A percentile compares a stretch with the other conserved stretches of the same genome.
These are phyloP conservation scores for Tachysurus vachellii DNA, from an alignment of 2,113 vertebrate genomes.

Conservation along the genomic window DNA sequence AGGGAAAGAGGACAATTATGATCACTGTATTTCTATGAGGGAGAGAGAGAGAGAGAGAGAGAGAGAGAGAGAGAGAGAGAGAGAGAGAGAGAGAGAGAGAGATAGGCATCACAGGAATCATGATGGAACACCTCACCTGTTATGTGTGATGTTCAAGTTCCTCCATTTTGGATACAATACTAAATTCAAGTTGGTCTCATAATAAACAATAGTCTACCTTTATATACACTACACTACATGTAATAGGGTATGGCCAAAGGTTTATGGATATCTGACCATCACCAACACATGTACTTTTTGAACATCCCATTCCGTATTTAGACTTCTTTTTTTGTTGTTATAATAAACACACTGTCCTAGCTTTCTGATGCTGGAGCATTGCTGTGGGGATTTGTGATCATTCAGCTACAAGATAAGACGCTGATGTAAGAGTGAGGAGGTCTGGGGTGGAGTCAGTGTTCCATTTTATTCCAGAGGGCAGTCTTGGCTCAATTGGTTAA, in stretches of 20 bases:
- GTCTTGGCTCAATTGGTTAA: neutral
- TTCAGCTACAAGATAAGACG: neutral
- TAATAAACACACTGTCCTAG: neutral
- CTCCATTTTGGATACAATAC: neutral
- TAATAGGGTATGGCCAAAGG: neutral
- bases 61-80: neutral
- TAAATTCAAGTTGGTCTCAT: neutral
- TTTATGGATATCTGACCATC: neutral
- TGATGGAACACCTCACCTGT: neutral
- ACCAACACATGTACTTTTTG: neutral
- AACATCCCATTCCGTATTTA: neutral
- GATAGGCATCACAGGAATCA: neutral
- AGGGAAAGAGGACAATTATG: conserved; percentile 19
- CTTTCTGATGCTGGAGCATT: neutral
- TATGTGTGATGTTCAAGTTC: conserved; percentile 12
- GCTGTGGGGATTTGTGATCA: neutral
- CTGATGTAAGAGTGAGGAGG: neutral
- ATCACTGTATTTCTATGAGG: neutral
- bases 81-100: neutral
- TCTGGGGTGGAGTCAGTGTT: neutral
- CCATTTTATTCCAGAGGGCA: neutral
- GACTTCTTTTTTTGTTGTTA: neutral
- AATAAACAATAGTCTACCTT: too few relatives aligned
- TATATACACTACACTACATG: too few relatives aligned
- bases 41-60: neutral